A percentile compares a stretch with the other conserved stretches of the same genome.
Conservation (phyloP, 2,888 invertebrate genomes). For the Lathronympha strigana region DNA sequence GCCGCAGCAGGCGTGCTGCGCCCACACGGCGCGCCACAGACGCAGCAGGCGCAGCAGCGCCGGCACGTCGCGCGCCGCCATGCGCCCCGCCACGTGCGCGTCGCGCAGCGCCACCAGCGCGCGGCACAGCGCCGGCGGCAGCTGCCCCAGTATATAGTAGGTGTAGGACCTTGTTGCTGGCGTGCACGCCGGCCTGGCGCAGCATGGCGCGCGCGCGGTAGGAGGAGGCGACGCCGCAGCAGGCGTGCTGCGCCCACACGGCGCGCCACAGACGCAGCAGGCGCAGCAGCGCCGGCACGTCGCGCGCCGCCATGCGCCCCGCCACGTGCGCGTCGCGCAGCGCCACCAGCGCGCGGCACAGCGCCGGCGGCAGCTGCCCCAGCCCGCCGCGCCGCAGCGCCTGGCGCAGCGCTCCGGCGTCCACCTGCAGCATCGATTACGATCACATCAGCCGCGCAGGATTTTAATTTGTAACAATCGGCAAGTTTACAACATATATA, state of each 20-base stretch:
- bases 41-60: conserved; percentile 85
- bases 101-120: conserved; percentile 86
- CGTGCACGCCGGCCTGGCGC: conserved; percentile 86
- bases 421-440: conserved; percentile 45
- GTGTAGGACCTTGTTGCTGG: too few relatives aligned
- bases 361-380: conserved; percentile 78
- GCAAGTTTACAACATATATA: too few relatives aligned
- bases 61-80: conserved; percentile 85
- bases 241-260: conserved; percentile 32
- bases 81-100: conserved; percentile 85
- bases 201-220: conserved; percentile 86
- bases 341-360: conserved; percentile 88
- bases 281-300: conserved; percentile 86
- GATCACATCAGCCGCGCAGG: too few relatives aligned
- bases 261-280: conserved; percentile 75
- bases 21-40: conserved; percentile 79
- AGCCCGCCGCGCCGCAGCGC: conserved; percentile 85
- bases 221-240: conserved; percentile 46
- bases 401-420: conserved; percentile 52
- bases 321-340: conserved; percentile 86
- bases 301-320: conserved; percentile 84
- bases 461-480: too few relatives aligned
- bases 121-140: conserved; percentile 82
- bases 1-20: conserved; percentile 37
- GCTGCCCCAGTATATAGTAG: too few relatives aligned